These are phyloP conservation scores for Leptopterna dolabrata DNA, from an alignment of 2,888 invertebrate genomes.

Conservation along the genomic window DNA sequence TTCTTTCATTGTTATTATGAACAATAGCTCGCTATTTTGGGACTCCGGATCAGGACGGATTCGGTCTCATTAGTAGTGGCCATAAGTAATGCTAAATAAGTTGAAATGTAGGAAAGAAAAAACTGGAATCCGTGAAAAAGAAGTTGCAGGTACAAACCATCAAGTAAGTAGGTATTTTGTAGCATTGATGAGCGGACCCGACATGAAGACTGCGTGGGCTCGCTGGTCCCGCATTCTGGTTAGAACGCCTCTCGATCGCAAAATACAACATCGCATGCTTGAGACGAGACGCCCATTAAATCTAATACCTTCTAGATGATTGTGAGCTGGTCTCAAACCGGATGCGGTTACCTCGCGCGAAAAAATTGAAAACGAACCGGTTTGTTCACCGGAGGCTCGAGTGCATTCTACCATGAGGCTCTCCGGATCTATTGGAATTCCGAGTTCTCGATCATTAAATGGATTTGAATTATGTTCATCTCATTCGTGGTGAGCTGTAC, in stretches of 20 bases:
- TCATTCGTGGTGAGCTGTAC: too few relatives aligned
- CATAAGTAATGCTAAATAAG: too few relatives aligned
- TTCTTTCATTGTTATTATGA: too few relatives aligned
- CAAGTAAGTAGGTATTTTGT: too few relatives aligned
- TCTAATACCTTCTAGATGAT: background rate
- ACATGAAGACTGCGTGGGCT: background rate
- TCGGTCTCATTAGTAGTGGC: too few relatives aligned
- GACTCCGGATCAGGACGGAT: too few relatives aligned
- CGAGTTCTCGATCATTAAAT: background rate
- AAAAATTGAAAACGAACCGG: constrained; percentile 7
- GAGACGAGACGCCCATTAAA: background rate
- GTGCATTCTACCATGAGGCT: background rate
- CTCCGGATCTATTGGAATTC: background rate
- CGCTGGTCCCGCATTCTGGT: background rate
- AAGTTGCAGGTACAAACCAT: too few relatives aligned
- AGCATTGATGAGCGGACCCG: background rate
- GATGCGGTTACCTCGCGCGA: background rate
- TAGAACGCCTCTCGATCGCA: background rate
- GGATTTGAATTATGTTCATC: background rate
- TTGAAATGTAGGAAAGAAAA: too few relatives aligned
- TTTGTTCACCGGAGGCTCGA: background rate
- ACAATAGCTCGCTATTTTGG: too few relatives aligned
- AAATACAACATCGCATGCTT: background rate
- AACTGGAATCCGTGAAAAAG: too few relatives aligned
- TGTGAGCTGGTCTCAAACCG: background rate